Evolutionary conservation across 2,113 vertebrate species (phyloP), one percentile per base, ranked within the genome.

Genomic region (Orcinus orca): DNA sequence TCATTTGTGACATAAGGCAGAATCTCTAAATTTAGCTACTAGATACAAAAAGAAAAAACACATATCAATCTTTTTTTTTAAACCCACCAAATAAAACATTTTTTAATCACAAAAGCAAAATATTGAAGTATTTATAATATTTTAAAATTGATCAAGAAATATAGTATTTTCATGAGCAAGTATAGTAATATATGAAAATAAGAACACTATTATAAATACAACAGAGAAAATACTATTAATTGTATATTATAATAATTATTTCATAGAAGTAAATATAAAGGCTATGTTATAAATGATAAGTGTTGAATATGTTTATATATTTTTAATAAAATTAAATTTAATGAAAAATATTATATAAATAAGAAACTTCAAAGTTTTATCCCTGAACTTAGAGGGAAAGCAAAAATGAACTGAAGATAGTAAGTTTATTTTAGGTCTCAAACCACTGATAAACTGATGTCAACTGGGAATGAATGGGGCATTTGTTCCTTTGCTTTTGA

Each of bases 1-100:
- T 91, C 82, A 79, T 97, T 97, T 97, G 87, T 93, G 96, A 97
- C 62, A 83, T 58, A 97, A 97, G 93, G 92, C 2, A 97, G 90
- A 89, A 88, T 63, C 88, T 96, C 94, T 94, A 97, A 95, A 96
- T 98, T 70, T 92, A 97, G 96, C 81, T 77, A 58, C 95, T 63
- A 85, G 44, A 74, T 90, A 94, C 94, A 71, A 96, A 94, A 96
- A 83, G 83, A 93, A 97, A 97, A 90, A 94, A 0, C 77, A 3
- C 53, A 29, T 47, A 41, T 38, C 50, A 65, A 84, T 70, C 58
- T 76, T 88, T 38, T 38, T 47, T 44, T 50, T 38, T 60, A 8
- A 44, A 82, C 17, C 8, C 29, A 58, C 23, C 77, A 93, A 88
- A 76, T 47, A 60, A 85, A 74, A 58, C 25, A 87, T 65, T 93